Base-by-base conservation (phyloP, 2,888 invertebrate genomes). In the Acronicta psi region DNA sequence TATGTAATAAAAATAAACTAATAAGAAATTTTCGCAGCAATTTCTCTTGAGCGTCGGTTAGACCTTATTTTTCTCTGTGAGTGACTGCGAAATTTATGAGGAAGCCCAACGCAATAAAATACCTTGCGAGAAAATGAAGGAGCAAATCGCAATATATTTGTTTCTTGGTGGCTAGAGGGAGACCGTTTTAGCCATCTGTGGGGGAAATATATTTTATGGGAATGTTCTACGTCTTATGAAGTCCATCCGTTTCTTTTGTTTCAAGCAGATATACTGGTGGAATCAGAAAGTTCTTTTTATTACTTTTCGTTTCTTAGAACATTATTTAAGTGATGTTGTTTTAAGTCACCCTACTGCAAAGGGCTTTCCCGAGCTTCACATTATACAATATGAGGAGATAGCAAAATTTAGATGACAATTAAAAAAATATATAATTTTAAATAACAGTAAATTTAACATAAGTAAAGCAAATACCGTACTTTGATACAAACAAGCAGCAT, bases 51-150 rank as follows among this genome's bases (percentile, higher is more conserved):
- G 84, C 79, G 75, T 73, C 80, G 77, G 83, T 81, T 86, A 88
- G 88, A 87, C 89, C 89, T 89, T 93, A 92, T 93, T 93, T 93
- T 93, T 92, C 90, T 89, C 88, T 82, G 87, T 88, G 92, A 91
- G 87, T 90, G 92, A 91, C 91, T 88, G 85, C 83, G 83, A 87
- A 94, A 94, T 93, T 93, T 93, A 93, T 91, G 93, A 84, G 90
- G 84, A 89, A 88, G 87, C 92, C 92, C 88, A 88, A 89, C 89
- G 93, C 90, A 93, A 93, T 93, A 93, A 94, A 94, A 93, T 92
- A 93, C 93, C 93, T 92, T 90, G 91, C 81, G 89, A 89, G 93
- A 92, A 92, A 93, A 93, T 93, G 93, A 93, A 93, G 92, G 92
- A 90, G 91, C 90, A 91, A 93, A 93, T 93, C 91, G 92, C 90